Evolutionary conservation across 1,140 invertebrate genomes (phyloP).

Genomic region (Bombus turneri): DNA sequence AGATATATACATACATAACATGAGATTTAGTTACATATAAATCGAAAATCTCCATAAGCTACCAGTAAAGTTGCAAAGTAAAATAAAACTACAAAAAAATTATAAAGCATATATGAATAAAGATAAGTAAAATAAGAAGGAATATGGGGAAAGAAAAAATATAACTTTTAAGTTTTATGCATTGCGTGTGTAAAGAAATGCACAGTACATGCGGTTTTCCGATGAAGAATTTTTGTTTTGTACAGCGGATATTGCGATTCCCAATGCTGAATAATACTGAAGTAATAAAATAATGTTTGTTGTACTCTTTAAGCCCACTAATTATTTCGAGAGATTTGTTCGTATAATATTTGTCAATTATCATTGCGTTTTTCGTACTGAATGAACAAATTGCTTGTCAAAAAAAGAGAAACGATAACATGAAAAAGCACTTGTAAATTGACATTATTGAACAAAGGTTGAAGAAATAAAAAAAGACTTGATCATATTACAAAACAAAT

Average conservation of each 20-base stretch:
- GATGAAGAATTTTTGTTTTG: constrained; percentile 78
- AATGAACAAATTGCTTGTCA: neutral
- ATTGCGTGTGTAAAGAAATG: constrained; percentile 56
- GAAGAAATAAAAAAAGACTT: constrained; percentile 30
- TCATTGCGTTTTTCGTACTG: constrained; percentile 31
- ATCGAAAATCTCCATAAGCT: constrained; percentile 59
- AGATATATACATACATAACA: constrained; percentile 68
- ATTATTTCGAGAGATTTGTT: constrained; percentile 10
- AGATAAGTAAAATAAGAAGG: constrained; percentile 49
- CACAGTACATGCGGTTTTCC: constrained; percentile 70
- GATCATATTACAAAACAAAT: constrained; percentile 10
- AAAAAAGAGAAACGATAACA: neutral
- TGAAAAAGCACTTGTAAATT: constrained; percentile 22
- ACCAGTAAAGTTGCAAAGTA: constrained; percentile 58
- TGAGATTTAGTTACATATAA: constrained; percentile 72
- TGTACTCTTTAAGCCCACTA: constrained; percentile 42
- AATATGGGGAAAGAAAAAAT: constrained; percentile 56
- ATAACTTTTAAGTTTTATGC: constrained; percentile 71
- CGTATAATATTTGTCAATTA: constrained; percentile 40
- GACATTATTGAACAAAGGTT: constrained; percentile 14
- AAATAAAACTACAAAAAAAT: constrained; percentile 49
- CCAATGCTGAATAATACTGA: constrained; percentile 70
- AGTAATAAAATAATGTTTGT: constrained; percentile 51
- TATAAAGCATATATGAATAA: constrained; percentile 53
- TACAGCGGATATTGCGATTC: constrained; percentile 78